phyloP scores from a whole-genome alignment of 2,113 vertebrate genomes.

The Trogon melanurus region DNA sequence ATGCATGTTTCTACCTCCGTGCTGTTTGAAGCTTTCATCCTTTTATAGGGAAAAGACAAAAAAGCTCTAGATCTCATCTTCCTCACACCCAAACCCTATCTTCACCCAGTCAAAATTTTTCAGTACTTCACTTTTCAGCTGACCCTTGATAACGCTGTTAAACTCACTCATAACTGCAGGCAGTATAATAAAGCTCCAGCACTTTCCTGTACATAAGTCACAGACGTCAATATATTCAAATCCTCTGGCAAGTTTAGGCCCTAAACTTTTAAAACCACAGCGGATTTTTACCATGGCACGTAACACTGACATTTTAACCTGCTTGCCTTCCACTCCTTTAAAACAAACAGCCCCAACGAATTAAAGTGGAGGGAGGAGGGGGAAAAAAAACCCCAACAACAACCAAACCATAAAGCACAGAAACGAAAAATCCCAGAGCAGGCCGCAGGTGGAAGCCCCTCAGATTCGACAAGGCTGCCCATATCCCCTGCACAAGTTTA shows the following conservation, averaged over 20 bases:
- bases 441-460: neutral
- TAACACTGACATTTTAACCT: neutral
- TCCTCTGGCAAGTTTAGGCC: neutral
- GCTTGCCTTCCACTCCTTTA: neutral
- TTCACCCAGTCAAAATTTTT: neutral
- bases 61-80: neutral
- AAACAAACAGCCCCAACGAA: neutral
- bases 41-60: neutral
- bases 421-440: too few species aligned
- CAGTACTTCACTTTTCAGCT: fast-evolving
- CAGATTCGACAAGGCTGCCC: neutral
- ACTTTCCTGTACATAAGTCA: neutral
- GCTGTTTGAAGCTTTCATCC: neutral
- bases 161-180: neutral
- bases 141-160: neutral
- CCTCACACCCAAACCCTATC: neutral
- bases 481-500: neutral
- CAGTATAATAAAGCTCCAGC: neutral
- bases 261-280: neutral
- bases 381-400: neutral
- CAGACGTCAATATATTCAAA: neutral
- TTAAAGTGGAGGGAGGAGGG: too few species aligned
- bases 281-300: neutral
- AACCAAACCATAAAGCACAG: neutral
- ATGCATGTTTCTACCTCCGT: neutral